Conservation (phyloP, 2,797 vertebrate genomes). For the Hippocampus kuda region DNA sequence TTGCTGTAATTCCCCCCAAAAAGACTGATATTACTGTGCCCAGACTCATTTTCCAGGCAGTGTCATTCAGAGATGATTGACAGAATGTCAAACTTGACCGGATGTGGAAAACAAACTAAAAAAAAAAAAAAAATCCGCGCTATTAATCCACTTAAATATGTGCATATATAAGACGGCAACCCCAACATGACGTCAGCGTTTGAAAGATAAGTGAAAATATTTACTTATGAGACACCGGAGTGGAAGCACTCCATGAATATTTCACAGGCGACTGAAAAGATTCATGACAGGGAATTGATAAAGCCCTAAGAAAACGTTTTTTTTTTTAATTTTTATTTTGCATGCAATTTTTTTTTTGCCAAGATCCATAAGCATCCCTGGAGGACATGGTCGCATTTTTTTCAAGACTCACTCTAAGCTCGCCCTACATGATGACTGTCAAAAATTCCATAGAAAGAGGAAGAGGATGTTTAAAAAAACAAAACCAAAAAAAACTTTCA, state of each 20-base stretch:
- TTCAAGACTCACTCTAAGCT: background rate
- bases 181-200: background rate
- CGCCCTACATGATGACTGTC: background rate
- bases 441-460: background rate
- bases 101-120: background rate
- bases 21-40: background rate
- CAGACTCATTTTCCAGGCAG: background rate
- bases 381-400: background rate
- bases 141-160: background rate
- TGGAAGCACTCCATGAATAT: background rate
- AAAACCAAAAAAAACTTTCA: background rate
- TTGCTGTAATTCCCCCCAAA: background rate
- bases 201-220: slow-evolving; percentile 1
- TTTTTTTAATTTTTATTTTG: background rate
- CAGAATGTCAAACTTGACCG: background rate
- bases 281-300: slow-evolving; percentile 5
- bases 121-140: background rate
- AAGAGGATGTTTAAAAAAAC: background rate
- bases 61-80: background rate
- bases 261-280: background rate
- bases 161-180: background rate
- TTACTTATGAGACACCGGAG: background rate
- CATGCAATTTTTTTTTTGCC: background rate
- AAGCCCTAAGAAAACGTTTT: background rate
- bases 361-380: background rate